Base-by-base conservation (phyloP, 2,888 invertebrate genomes). In the Meandrusa payeni region DNA sequence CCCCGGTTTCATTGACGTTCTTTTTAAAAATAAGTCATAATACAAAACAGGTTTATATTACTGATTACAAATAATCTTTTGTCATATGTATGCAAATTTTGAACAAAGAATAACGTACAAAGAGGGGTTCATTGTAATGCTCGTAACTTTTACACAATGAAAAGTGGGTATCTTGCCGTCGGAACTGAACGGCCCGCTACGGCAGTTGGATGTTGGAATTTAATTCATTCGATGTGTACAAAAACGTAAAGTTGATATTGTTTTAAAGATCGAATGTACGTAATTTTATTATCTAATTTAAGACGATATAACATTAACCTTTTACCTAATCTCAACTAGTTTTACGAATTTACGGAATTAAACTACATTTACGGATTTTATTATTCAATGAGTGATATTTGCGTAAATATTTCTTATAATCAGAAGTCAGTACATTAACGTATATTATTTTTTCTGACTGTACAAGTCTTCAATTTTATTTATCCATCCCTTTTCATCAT, bases 131-230 rank as follows among this genome's bases (percentile, higher is more conserved):
- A 43, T 37, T 37, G 42, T 43, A 43, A 43, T 24, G 26, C 42
- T 43, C 23, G 42, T 37, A 40, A 31, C 37, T 31, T 37, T 43
- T 31, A 43, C 31, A 34, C 34, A 37, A 37, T 37, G 42, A 31
- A 41, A 41, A 33, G 17, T 37, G 37, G 37, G 26, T 37, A n/a
- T 41, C 32, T 33, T 32, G 11, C 10, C 24, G 32, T 26, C 26
- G 24, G 20, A 40, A 11, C 2, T 13, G 19, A 29, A 10, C 17
- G 37, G n/a, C 15, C 4, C 6, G 7, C n/a, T n/a, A 3, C 32
- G 11, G 19, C 26, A 31, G 19, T 31, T 31, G 9, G 12, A 29
- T 23, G 20, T 19, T 24, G 29, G 11, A 26, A 31, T 20, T 37
- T 13, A 26, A 37, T 37, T 26, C n/a, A 17, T 2, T 11, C 20